Evolutionary conservation across 2,113 vertebrate genomes (phyloP), one percentile per base, ranked within the genome.

Genomic region (Chloropsis cyanopogon): DNA sequence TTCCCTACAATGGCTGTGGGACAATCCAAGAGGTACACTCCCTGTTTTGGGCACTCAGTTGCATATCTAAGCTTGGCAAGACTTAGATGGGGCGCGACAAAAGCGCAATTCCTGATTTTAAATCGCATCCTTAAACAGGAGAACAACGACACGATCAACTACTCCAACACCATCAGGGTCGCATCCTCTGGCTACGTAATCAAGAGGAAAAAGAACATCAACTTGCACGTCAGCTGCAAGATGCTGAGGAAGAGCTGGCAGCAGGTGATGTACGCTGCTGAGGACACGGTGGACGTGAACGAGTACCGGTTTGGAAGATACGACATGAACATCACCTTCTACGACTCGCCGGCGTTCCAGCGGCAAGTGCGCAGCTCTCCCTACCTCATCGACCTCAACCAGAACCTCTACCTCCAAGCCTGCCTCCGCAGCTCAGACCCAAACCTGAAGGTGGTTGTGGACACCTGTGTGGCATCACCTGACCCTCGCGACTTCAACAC

Each of bases 401-500:
- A 98, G 41, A 69, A 94, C 9, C 44, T 98, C 26, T 98, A 97
- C 50, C 59, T 98, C 23, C 97, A 98, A 75, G 97, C 96, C 23
- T 63, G 91, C 49, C 92, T 98, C 33, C 76, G 57, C 75, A 97
- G 53, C 72, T 72, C 97, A 1, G 97, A 97, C 21, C 16, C 86
- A 24, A 60, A 94, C 6, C 88, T 98, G 53, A 65, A 71, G 11
- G n/a, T 98, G 28, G 97, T 96, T 69, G 96, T 98, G 96, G 97
- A 98, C 50, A 97, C 98, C 1, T 98, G 98, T 28, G 95, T 95
- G 89, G 97, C 98, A 11, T 98, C 98, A 1, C 98, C 98, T 0
- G 11, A 94, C 61, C n/a, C 37, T 49, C 44, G 4, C 4, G 96
- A 97, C 83, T 97, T 97, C 47, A 95, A 83, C 7, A 90, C 88